These are phyloP conservation scores for Plotosus lineatus DNA, from an alignment of 2,113 vertebrate genomes.

Conservation along the genomic window DNA sequence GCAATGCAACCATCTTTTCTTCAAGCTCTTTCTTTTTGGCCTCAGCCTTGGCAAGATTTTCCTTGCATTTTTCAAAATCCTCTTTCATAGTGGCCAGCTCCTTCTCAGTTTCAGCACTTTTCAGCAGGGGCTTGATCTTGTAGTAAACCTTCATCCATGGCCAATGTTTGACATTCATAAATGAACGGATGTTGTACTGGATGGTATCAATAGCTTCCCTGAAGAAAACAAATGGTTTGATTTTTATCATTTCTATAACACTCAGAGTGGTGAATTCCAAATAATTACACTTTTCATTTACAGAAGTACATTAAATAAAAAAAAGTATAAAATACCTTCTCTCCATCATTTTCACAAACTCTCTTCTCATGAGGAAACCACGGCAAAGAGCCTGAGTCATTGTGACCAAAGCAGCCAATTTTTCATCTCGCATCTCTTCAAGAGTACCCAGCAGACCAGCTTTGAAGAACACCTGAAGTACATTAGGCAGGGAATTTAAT, in stretches of 20 bases:
- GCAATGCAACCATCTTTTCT: constrained; percentile 48
- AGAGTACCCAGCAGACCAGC: constrained; percentile 81
- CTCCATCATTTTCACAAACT: constrained; percentile 76
- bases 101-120: constrained; percentile 57
- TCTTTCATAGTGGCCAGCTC: constrained; percentile 50
- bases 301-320: not conserved
- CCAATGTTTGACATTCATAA: constrained; percentile 57
- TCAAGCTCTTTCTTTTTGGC: constrained; percentile 54
- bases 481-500: not conserved
- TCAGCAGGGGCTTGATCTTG: constrained; percentile 56
- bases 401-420: constrained; percentile 79
- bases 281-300: not conserved
- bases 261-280: not conserved
- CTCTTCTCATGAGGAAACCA: constrained; percentile 74
- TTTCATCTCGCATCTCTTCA: constrained; percentile 87
- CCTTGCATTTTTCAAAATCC: constrained; percentile 47
- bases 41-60: constrained; percentile 33
- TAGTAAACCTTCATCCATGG: constrained; percentile 57
- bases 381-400: constrained; percentile 81
- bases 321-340: constrained; percentile 65
- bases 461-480: constrained; percentile 83
- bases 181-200: constrained; percentile 54
- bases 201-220: constrained; percentile 44
- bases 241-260: not conserved
- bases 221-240: not conserved